Percentiles rank a stretch among this genome's conserved stretches.
phyloP scores from a whole-genome alignment of 2,888 invertebrate species.

The Helicoverpa assulta region DNA sequence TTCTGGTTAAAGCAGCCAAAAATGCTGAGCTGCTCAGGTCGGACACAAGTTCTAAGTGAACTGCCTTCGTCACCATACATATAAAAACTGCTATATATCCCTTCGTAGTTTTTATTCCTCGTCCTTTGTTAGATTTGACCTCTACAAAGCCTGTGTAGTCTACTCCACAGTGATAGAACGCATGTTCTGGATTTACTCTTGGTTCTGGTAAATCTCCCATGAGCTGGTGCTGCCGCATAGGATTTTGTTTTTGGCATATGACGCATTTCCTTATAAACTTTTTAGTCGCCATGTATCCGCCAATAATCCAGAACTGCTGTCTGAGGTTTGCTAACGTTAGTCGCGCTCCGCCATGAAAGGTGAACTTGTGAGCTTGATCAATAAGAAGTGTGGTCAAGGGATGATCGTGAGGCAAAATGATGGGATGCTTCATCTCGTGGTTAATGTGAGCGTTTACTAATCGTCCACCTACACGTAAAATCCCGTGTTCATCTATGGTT shows the following conservation, averaged over 20 bases:
- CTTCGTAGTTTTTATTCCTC: conserved; percentile 10
- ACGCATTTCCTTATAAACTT: not conserved
- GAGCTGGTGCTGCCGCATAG: not conserved
- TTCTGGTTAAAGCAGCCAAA: conserved; percentile 2
- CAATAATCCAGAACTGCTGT: conserved; percentile 7
- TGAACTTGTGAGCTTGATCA: not conserved
- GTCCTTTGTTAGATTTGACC: too few relatives aligned
- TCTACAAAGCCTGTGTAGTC: not conserved
- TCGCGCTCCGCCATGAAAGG: conserved; percentile 2
- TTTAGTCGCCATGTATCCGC: conserved; percentile 6
- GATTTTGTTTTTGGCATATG: conserved; percentile 1
- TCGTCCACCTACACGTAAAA: too few relatives aligned
- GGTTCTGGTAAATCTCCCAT: conserved; percentile 9
- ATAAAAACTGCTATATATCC: conserved; percentile 3
- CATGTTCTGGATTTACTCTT: not conserved
- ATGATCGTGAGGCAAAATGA: not conserved
- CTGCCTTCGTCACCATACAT: conserved; percentile 9
- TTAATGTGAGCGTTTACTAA: too few relatives aligned
- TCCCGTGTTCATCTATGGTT: too few relatives aligned
- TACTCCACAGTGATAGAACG: conserved; percentile 3
- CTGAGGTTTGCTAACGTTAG: not conserved
- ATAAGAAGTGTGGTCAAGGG: not conserved
- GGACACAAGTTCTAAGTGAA: conserved; percentile 3
- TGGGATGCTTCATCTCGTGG: not conserved
- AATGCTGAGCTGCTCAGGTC: conserved; percentile 11